Base-by-base conservation (phyloP, 2,888 invertebrate genomes). In the Leptinotarsa rubiginosa region DNA sequence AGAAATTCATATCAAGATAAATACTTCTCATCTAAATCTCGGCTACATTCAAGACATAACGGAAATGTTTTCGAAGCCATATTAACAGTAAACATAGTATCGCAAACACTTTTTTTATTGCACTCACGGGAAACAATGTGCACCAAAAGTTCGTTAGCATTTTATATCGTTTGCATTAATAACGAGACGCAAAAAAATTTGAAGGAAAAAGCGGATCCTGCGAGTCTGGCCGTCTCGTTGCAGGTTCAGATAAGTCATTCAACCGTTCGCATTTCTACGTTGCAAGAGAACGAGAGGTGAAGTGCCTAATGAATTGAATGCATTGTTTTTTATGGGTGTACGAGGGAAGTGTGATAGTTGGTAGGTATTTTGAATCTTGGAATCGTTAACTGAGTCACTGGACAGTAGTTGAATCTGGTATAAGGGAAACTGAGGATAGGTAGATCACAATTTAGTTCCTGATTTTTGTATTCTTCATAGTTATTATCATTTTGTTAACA, bases 231-330 rank as follows among this genome's bases (percentile, higher is more conserved):
- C 70, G 70, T 72, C 72, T 73, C 73, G 69, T 69, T 70, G 52
- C 67, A 65, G 72, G 73, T 73, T 70, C 56, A 68, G 70, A 69
- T 69, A 75, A 75, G 75, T 75, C 75, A 69, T 75, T 75, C 75
- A 56, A 75, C 75, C 73, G 75, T 70, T 56, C 69, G 50, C 66
- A 68, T 75, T 75, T 72, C 65, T 72, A 68, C 68, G 70, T 73
- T 71, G 74, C 59, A 54, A 65, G 65, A n/a, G 56, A 62, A 16
- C 16, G 62, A 31, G 62, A n/a, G 62, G 62, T 31, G 62, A 25
- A 31, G n/a, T 31, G n/a, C n/a, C 22, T 12, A 15, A 59, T 59
- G 20, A 15, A 59, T 22, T 15, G 54, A 49, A 47, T 66, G 56
- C 31, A 20, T 49, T 56, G 41, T 49, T 41, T 52, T 10, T 31